Evolutionary conservation across 2,888 invertebrate genomes (phyloP).

Genomic region (Coelogynopora nodosa): DNA sequence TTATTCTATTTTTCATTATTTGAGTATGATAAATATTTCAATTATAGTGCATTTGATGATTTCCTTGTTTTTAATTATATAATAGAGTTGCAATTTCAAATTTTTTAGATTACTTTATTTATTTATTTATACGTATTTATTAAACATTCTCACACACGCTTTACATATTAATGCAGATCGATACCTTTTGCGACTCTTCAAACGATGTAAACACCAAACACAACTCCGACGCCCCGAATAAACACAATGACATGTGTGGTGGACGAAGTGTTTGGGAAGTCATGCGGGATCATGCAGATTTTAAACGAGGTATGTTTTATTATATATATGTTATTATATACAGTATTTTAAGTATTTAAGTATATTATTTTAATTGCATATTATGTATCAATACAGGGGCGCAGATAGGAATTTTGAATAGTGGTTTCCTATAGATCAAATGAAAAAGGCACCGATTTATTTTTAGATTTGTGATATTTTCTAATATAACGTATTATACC

Average conservation of each 20-base stretch:
- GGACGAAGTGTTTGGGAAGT: conserved; percentile 67
- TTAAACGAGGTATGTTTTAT: conserved; percentile 46
- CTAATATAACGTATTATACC: too few relatives aligned
- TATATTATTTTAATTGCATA: too few relatives aligned
- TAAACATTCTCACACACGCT: too few relatives aligned
- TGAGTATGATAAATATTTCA: too few relatives aligned
- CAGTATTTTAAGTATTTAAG: not conserved
- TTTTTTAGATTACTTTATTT: too few relatives aligned
- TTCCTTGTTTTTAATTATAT: conserved; percentile 49
- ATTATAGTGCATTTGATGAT: too few relatives aligned
- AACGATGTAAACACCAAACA: conserved; percentile 61
- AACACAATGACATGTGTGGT: conserved; percentile 69
- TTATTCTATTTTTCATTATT: too few relatives aligned
- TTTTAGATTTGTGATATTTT: not conserved
- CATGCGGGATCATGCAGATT: conserved; percentile 57
- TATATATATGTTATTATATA: not conserved
- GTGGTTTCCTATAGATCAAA: too few relatives aligned
- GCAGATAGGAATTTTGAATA: too few relatives aligned
- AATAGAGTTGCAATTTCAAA: too few relatives aligned
- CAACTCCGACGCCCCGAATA: conserved; percentile 68
- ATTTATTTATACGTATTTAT: conserved; percentile 37
- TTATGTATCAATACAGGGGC: too few relatives aligned
- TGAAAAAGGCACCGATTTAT: too few relatives aligned
- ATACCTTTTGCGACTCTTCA: conserved; percentile 66
- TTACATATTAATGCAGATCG: conserved; percentile 62